Evolutionary conservation across 2,113 vertebrate genomes (phyloP), one percentile per base, ranked within the genome.

Genomic region (Bothrops jararaca): DNA sequence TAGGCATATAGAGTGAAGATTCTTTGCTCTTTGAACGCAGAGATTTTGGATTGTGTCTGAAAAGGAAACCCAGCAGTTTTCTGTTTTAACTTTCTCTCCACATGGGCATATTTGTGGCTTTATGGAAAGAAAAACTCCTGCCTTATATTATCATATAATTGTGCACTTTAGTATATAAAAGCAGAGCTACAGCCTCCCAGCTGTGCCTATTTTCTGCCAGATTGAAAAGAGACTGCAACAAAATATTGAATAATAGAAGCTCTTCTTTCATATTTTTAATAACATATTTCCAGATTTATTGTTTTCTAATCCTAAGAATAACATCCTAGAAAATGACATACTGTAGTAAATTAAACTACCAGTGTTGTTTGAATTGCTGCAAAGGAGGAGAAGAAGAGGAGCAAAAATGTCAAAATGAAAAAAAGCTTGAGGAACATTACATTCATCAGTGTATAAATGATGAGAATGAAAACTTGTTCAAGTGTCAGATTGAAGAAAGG

Each of bases 11-110:
- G 52, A 42, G 34, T 89, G 15, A 80, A 94, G 48, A 85, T 93
- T 89, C 12, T 45, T 93, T 91, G 39, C 87, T 94, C 39, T 89
- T 96, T 87, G 93, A 91, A 91, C 90, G 95, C 93, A 90, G 53
- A 50, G 11, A 91, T 24, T 4, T 22, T 90, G 86, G 42, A 92
- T 93, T 89, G 64, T 50, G 53, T 91, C 94, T 93, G 26, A 0
- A 85, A 95, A 89, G 58, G 93, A 85, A 91, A n/a, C 90, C 53
- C 88, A 89, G 85, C 64, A 3, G 39, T 89, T 93, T 95, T 0
- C 0, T 94, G 91, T 92, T 95, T 91, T 42, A 86, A 56, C 52
- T 89, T 94, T 94, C 45, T 3, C 69, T 56, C 24, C 90, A 64
- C 74, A 52, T 93, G 53, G 3, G 0, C 18, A 56, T 94, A 50